A percentile compares a stretch with the other conserved stretches of the same genome.
These are phyloP conservation scores for Bostrychus sinensis DNA, from an alignment of 2,113 vertebrate species.

Conservation along the genomic window DNA sequence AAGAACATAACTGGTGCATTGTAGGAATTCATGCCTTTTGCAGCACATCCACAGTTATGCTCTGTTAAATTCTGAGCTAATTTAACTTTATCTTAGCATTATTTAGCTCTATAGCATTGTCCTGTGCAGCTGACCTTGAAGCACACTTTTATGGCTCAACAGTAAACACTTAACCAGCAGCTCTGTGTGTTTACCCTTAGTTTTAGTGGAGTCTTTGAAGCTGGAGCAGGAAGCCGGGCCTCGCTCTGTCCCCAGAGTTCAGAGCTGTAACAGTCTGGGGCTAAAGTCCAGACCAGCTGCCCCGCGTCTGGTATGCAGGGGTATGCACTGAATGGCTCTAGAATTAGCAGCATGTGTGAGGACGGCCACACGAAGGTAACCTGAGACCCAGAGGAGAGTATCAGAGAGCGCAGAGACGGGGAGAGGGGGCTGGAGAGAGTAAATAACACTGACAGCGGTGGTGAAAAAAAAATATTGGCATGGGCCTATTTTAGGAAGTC, in stretches of 20 bases:
- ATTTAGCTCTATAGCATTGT: too few relatives aligned
- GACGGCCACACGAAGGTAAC: conserved; percentile 34
- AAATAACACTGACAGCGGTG: not conserved
- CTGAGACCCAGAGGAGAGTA: conserved; percentile 29
- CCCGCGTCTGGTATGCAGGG: conserved; percentile 63
- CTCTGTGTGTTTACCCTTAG: conserved; percentile 34
- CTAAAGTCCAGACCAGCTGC: conserved; percentile 47
- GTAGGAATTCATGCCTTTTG: not conserved
- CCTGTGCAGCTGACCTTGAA: conserved; percentile 3
- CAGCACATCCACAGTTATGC: too few relatives aligned
- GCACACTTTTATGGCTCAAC: too few relatives aligned
- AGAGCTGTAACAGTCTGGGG: conserved; percentile 26
- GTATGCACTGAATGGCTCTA: too few relatives aligned
- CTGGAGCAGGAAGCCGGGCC: conserved; percentile 22
- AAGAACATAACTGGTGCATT: conserved; percentile 9
- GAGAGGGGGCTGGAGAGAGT: conserved; percentile 5
- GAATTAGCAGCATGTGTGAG: conserved; percentile 54
- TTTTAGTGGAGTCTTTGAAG: conserved; percentile 28
- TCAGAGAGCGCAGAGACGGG: conserved; percentile 19
- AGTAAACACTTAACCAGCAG: conserved; percentile 1
- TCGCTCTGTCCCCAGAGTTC: conserved; percentile 20
- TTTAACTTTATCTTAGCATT: too few relatives aligned
- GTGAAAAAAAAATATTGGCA: not conserved
- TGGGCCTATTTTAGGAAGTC: not conserved
- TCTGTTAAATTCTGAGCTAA: too few relatives aligned